Percentiles rank a stretch among this genome's conserved stretches.
Conservation (phyloP, 2,888 invertebrate species). For the Eristalinus aeneus region DNA sequence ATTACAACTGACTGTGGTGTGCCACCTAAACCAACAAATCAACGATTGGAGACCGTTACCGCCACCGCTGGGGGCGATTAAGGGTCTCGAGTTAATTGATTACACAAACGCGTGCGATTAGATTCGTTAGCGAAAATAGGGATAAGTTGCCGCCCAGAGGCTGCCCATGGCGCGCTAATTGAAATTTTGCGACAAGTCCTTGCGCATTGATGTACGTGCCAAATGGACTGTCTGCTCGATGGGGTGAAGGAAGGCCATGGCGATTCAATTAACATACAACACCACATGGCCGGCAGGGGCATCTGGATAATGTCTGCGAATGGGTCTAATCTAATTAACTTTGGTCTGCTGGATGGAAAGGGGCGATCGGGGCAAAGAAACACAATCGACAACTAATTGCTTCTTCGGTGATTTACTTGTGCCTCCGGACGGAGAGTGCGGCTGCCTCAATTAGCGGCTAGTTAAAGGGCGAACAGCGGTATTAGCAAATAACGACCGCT, state of each 20-base stretch:
- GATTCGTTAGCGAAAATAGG: constrained; percentile 10
- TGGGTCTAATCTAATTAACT: constrained; percentile 26
- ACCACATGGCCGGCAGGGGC: neutral
- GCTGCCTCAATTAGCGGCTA: neutral
- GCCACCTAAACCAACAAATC: neutral
- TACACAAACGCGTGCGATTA: neutral
- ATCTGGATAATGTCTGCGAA: constrained; percentile 9
- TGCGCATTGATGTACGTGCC: neutral
- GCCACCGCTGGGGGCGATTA: neutral
- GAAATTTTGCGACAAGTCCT: neutral
- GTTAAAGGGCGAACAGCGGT: neutral
- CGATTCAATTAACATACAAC: neutral
- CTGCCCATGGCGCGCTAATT: constrained; percentile 8
- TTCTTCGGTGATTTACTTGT: neutral
- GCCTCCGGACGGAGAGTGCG: neutral
- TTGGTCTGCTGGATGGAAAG: constrained; percentile 7
- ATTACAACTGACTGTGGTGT: neutral
- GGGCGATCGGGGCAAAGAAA: neutral
- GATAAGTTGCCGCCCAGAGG: neutral
- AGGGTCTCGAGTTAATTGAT: neutral
- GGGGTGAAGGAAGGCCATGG: neutral
- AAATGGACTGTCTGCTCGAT: no score
- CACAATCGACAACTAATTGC: neutral
- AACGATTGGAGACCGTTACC: neutral
- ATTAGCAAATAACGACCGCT: neutral